Evolutionary conservation across 2,888 invertebrate genomes (phyloP), one percentile per base, ranked within the genome.

Genomic region (Toxonevra muliebris): DNA sequence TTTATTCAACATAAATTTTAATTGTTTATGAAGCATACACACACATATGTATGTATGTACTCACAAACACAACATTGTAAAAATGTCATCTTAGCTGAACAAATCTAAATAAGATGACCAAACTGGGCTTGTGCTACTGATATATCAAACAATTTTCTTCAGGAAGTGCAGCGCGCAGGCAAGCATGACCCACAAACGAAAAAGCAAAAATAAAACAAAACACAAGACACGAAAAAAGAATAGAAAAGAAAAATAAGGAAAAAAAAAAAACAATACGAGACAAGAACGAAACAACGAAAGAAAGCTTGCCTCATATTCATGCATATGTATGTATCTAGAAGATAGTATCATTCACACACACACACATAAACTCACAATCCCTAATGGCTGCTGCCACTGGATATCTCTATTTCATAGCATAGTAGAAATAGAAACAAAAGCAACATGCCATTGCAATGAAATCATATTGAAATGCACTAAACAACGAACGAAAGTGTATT

Each of bases 91-190:
- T 17, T 61, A 61, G 61, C 48, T 42, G 50, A 20, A 5, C 30
- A 17, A n/a, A 30, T 30, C 30, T 30, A 30, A 30, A 30, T 30
- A 30, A 7, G 30, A 30, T 30, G 30, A 30, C 30, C 30, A 30
- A 15, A 48, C 12, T 48, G 48, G 15, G 48, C 13, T 15, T n/a
- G 12, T n/a, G 48, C 15, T 48, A 8, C 48, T n/a, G 12, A n/a
- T 48, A 48, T 48, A 48, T 12, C 48, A 48, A 48, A 48, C 13
- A 17, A 19, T 17, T 17, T 30, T 52, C 66, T 74, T 69, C 75
- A 80, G 80, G 79, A 79, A 79, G 75, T 72, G 66, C 71, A 73
- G 59, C 45, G 71, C 61, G 74, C 78, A 77, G 73, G 80, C 79
- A 77, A 77, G 74, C 80, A 75, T 77, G 68, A 66, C 65, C 64